Conservation (phyloP, 2,797 vertebrate species). For the Cirrhinus molitorella region DNA sequence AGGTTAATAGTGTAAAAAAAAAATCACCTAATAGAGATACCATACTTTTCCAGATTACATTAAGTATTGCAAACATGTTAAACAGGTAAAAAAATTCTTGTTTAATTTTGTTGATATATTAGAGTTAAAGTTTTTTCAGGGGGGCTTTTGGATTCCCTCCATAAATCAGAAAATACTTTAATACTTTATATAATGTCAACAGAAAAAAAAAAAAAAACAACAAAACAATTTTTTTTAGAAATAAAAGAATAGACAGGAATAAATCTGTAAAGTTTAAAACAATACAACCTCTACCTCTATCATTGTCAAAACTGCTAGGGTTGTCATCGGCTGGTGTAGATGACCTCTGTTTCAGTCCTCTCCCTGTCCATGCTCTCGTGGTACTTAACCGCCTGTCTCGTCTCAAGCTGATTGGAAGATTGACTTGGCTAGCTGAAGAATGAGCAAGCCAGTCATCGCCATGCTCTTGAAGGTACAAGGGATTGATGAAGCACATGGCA, state of each 20-base stretch:
- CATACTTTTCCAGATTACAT: neutral
- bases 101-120: too few relatives aligned
- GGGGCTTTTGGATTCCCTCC: too few relatives aligned
- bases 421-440: neutral
- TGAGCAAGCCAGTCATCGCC: constrained; percentile 81
- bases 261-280: too few relatives aligned
- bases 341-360: constrained; percentile 76
- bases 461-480: constrained; percentile 83
- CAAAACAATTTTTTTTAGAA: too few relatives aligned
- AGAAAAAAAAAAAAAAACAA: too few relatives aligned
- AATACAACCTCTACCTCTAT: constrained; percentile 47
- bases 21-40: neutral
- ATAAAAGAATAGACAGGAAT: too few relatives aligned
- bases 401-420: constrained; percentile 68
- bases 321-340: constrained; percentile 69
- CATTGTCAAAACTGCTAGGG: neutral
- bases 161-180: too few relatives aligned
- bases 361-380: constrained; percentile 78
- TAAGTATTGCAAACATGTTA: too few relatives aligned
- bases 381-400: constrained; percentile 71
- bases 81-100: too few relatives aligned
- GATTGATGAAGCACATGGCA: constrained; percentile 85
- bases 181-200: too few relatives aligned
- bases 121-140: too few relatives aligned
- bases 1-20: neutral